phyloP scores from a whole-genome alignment of 2,113 vertebrate species.

The Carassius carassius region DNA sequence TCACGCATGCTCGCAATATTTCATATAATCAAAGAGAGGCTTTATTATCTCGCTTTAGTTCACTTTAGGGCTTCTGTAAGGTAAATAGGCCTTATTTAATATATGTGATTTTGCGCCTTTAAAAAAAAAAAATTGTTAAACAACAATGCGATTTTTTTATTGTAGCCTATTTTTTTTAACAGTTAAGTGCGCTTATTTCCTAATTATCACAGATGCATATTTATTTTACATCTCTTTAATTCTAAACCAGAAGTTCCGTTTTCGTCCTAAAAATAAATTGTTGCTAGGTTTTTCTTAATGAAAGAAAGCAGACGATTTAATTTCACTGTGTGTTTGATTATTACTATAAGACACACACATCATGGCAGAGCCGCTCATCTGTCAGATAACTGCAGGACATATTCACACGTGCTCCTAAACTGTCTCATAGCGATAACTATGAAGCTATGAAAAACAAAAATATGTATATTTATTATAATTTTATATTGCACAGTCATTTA shows the following conservation, averaged over 20 bases:
- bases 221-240: neutral
- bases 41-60: neutral
- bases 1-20: slow-evolving; percentile 40
- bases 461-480: no score
- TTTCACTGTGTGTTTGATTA: slow-evolving; percentile 58
- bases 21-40: neutral
- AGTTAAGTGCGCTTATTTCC: neutral
- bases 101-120: neutral
- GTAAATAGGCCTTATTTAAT: neutral
- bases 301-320: slow-evolving; percentile 63
- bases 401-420: slow-evolving; percentile 58
- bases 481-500: no score
- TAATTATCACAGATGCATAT: neutral
- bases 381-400: slow-evolving; percentile 63
- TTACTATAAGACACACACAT: slow-evolving; percentile 70
- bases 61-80: neutral
- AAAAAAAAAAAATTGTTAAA: neutral
- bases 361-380: slow-evolving; percentile 75
- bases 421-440: neutral
- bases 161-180: neutral
- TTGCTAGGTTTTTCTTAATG: neutral
- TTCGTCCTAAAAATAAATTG: neutral
- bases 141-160: neutral
- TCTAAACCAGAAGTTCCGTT: neutral
- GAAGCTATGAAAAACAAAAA: no score